Percentiles rank a stretch among this genome's conserved stretches.
phyloP scores from a whole-genome alignment of 2,797 vertebrate genomes.

The Poeciliopsis turneri region DNA sequence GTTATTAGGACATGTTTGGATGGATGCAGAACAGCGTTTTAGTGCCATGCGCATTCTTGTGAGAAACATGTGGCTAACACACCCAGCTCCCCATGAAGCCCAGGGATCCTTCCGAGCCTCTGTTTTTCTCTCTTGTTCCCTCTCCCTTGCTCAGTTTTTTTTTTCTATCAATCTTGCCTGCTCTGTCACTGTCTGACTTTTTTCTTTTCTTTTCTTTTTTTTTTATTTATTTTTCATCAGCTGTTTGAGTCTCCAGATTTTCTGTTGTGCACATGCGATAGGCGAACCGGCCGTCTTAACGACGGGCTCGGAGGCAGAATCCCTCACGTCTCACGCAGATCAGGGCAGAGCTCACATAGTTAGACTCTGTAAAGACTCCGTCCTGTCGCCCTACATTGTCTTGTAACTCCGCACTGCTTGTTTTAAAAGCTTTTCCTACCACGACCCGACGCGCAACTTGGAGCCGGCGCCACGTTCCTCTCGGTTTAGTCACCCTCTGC shows the following conservation, averaged over 20 bases:
- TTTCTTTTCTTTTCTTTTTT: background rate
- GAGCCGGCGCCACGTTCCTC: constrained; percentile 50
- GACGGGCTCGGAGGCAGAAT: constrained; percentile 26
- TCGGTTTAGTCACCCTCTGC: constrained; percentile 50
- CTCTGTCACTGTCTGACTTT: constrained; percentile 18
- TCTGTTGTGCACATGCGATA: constrained; percentile 15
- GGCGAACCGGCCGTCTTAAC: constrained; percentile 9
- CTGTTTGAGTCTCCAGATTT: constrained; percentile 6
- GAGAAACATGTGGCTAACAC: constrained; percentile 66
- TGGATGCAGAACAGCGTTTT: constrained; percentile 41
- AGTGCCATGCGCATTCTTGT: constrained; percentile 45
- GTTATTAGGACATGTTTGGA: constrained; percentile 58
- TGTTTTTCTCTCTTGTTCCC: constrained; percentile 36
- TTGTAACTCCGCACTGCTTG: constrained; percentile 22
- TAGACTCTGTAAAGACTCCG: constrained; percentile 15
- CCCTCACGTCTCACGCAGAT: constrained; percentile 19
- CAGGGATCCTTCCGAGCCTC: constrained; percentile 77
- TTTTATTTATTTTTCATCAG: background rate
- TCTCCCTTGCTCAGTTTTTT: constrained; percentile 22
- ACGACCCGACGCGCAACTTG: constrained; percentile 39
- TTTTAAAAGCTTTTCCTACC: constrained; percentile 17
- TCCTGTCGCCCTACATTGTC: constrained; percentile 17
- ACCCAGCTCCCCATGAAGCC: constrained; percentile 78
- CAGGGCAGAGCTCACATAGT: constrained; percentile 13
- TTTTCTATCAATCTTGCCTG: constrained; percentile 1